Base-by-base conservation (phyloP, 2,113 vertebrate genomes). In the Corythornis madagascariensis region DNA sequence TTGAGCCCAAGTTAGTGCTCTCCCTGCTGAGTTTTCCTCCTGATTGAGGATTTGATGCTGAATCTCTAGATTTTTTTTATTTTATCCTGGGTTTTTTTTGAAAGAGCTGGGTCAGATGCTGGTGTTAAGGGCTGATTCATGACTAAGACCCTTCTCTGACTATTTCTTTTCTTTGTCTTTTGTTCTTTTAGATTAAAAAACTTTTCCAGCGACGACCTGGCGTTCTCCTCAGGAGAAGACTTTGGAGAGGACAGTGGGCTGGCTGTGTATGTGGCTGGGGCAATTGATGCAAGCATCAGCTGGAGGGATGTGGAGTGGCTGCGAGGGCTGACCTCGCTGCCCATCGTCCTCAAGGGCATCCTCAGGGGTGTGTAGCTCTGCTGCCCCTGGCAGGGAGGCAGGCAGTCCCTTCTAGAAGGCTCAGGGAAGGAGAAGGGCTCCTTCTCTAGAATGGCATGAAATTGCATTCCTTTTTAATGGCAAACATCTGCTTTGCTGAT, bases 301-400 rank as follows among this genome's bases (percentile, higher is more conserved):
- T 99, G 99, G 99, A 97, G 98, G 31, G 98, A 99, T 90, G 97
- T 99, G 80, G 97, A 89, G 28, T 99, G 99, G 99, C 97, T 99
- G 26, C 98, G 98, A 76, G 84, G 83, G 29, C 92, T 99, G 83
- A 99, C 99, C 7, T 93, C 89, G 0, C 97, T 99, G 33, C 99
- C 99, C 38, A 98, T 99, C 17, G 97, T 99, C 11, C 92, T 96
- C 2, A 99, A 99, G 96, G 99, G 99, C 65, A 96, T 99, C 79
- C 94, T 99, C 80, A 98, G 98, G 96, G 99, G 99, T 98, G 56
- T 1, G 97, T 70, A 40, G 42, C 29, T 81, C 47, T 59, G 16
- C 50, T 2, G 2, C 50, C 48, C 73, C 40, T 1, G 0, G 7
- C 15, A 16, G 19, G 3, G 11, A 52, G 29, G 17, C 0, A 0